Evolutionary conservation across 2,888 invertebrate species (phyloP).

Genomic region (Pheosia tremula): DNA sequence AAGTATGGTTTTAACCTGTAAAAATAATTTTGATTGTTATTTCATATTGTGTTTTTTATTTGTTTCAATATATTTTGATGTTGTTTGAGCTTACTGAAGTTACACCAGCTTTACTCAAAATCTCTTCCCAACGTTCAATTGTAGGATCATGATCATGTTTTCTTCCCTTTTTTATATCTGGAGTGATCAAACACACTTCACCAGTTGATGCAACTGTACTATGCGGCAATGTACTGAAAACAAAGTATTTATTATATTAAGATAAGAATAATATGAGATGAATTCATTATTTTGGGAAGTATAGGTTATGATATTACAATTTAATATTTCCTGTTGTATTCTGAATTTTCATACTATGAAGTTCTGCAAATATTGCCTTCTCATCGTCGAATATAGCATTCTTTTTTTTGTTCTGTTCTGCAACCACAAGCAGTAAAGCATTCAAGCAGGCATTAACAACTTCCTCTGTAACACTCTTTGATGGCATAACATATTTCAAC

Average conservation of each 20-base stretch:
- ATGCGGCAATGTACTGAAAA: constrained; percentile 78
- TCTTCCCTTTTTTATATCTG: constrained; percentile 89
- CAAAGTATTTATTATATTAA: neutral
- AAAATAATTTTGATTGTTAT: constrained; percentile 13
- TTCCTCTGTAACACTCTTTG: constrained; percentile 59
- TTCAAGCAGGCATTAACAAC: constrained; percentile 57
- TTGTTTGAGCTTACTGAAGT: constrained; percentile 68
- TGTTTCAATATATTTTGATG: neutral
- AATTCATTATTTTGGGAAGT: too few relatives aligned
- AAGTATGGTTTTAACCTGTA: constrained; percentile 87
- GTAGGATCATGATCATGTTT: constrained; percentile 90
- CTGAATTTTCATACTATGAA: constrained; percentile 87
- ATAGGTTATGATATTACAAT: constrained; percentile 70
- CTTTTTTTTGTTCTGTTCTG: constrained; percentile 57
- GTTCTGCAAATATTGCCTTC: constrained; percentile 84
- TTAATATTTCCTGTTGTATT: constrained; percentile 85
- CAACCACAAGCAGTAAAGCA: constrained; percentile 62
- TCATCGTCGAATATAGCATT: constrained; percentile 84
- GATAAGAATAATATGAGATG: neutral
- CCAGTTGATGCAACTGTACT: constrained; percentile 86
- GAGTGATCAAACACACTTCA: constrained; percentile 91
- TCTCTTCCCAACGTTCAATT: constrained; percentile 88
- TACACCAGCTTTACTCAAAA: constrained; percentile 86
- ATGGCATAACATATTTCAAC: constrained; percentile 63
- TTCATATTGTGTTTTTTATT: neutral